Conservation (phyloP, 2,797 vertebrate species). For the Gymnothorax reevesii region DNA sequence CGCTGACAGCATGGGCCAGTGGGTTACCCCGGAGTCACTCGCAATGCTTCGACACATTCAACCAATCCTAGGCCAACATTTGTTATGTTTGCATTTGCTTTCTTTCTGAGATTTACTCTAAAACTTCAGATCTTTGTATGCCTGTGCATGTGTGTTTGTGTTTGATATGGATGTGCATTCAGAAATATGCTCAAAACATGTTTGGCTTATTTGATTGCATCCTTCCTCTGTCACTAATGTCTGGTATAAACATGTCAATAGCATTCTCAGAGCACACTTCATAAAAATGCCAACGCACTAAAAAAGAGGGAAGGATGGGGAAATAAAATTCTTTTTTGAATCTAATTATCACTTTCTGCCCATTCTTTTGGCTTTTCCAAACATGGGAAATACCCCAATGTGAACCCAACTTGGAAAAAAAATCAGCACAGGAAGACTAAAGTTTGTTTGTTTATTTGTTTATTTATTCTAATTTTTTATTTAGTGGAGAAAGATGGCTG, state of each 20-base stretch:
- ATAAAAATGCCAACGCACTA: not conserved
- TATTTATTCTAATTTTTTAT: not conserved
- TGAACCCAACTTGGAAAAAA: not conserved
- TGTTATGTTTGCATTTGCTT: not conserved
- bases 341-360: not conserved
- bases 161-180: not conserved
- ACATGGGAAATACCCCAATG: not conserved
- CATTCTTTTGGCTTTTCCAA: not conserved
- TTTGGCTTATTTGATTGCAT: slow-evolving; percentile 9
- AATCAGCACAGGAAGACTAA: not conserved
- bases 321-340: not conserved
- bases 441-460: no score
- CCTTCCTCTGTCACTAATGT: not conserved
- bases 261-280: not conserved
- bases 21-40: not conserved
- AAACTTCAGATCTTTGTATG: not conserved
- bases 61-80: not conserved
- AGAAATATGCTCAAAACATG: slow-evolving; percentile 1
- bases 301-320: not conserved
- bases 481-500: not conserved
- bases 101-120: not conserved
- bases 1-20: not conserved
- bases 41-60: not conserved
- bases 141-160: not conserved
- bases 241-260: not conserved